Conservation (phyloP, 1,140 invertebrate species). For the Anadara kagoshimensis region DNA sequence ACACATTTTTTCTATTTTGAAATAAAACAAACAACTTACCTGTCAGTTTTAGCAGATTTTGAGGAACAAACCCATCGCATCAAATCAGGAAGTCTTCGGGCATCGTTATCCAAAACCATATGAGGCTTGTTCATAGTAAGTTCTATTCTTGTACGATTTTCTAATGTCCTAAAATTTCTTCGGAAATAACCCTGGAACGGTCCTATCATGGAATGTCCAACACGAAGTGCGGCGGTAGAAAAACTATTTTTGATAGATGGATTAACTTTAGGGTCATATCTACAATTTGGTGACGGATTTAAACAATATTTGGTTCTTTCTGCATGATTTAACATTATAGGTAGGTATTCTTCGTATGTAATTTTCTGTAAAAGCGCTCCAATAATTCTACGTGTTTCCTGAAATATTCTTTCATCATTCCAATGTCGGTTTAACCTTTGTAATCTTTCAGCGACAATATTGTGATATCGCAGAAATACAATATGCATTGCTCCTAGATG, state of each 20-base stretch:
- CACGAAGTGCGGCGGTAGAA: conserved; percentile 93
- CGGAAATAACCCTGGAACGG: conserved; percentile 25
- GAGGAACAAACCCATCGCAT: too few relatives aligned
- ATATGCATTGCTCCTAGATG: conserved; percentile 96
- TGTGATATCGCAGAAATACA: conserved; percentile 96
- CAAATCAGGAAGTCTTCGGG: too few relatives aligned
- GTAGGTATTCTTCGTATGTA: conserved; percentile 93
- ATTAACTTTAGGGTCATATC: conserved; percentile 86
- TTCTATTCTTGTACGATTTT: too few relatives aligned
- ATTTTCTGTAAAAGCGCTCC: conserved; percentile 96
- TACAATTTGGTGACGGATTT: conserved; percentile 53
- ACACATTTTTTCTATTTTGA: too few relatives aligned
- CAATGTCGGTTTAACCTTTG: conserved; percentile 90
- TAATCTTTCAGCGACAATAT: conserved; percentile 87
- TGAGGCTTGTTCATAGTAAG: too few relatives aligned
- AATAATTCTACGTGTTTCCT: conserved; percentile 89
- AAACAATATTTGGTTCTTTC: conserved; percentile 10
- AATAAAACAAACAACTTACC: too few relatives aligned
- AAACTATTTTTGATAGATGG: conserved; percentile 94
- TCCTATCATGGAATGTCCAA: conserved; percentile 85
- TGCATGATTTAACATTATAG: conserved; percentile 82
- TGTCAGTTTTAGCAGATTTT: too few relatives aligned
- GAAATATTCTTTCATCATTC: conserved; percentile 92
- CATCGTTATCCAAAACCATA: too few relatives aligned
- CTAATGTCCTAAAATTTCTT: too few relatives aligned